These are phyloP conservation scores for Rhimphoctona megacephalus DNA, from an alignment of 2,888 invertebrate genomes.

Conservation along the genomic window DNA sequence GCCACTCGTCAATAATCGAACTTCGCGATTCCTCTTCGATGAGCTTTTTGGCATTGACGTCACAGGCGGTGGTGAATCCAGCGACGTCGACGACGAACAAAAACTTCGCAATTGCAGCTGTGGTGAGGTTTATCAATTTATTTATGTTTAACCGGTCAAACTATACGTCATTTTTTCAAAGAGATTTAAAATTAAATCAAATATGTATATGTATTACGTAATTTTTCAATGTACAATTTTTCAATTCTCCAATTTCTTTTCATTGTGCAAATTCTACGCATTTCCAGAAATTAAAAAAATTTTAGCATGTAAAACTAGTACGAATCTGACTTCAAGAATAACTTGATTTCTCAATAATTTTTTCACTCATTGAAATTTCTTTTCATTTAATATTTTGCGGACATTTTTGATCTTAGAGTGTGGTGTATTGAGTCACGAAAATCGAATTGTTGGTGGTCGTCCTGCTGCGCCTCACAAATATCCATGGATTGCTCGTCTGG, in stretches of 20 bases:
- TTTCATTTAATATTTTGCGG: not conserved
- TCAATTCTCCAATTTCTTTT: not conserved
- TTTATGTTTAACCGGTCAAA: not conserved
- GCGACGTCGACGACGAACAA: constrained; percentile 85
- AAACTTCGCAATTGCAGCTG: constrained; percentile 90
- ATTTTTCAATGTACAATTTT: not conserved
- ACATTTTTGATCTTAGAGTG: constrained; percentile 87
- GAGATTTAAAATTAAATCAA: not conserved
- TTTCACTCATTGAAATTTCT: not conserved
- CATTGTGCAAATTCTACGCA: not conserved
- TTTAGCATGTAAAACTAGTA: not conserved
- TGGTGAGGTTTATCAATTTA: constrained; percentile 86
- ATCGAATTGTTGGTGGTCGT: constrained; percentile 93
- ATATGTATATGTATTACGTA: too few species aligned
- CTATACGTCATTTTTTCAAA: not conserved
- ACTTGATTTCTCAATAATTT: not conserved
- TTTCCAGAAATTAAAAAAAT: too few species aligned
- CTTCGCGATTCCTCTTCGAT: constrained; percentile 90
- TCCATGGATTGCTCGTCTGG: constrained; percentile 94
- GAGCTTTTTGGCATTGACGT: constrained; percentile 89
- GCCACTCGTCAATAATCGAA: constrained; percentile 84
- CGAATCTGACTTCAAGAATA: too few species aligned
- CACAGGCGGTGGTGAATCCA: constrained; percentile 65
- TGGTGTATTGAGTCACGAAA: constrained; percentile 93
- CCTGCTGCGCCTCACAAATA: constrained; percentile 93